Evolutionary conservation across 2,113 vertebrate genomes (phyloP).

Genomic region (Pygoscelis antarcticus): DNA sequence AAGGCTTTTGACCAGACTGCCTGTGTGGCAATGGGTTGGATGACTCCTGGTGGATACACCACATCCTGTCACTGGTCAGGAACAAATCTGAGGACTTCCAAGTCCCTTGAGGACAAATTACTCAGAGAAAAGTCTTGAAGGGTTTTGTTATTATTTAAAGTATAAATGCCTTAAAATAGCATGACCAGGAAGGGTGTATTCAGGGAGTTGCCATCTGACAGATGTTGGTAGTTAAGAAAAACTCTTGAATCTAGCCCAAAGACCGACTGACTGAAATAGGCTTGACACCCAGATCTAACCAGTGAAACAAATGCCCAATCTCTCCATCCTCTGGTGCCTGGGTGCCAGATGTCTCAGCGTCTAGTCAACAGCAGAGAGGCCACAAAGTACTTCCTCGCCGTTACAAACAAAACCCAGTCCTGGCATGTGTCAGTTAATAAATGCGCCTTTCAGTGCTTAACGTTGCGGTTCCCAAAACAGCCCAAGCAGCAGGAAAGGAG

Average conservation of each 20-base stretch:
- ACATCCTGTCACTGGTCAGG: slow-evolving; percentile 26
- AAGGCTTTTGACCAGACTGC: neutral
- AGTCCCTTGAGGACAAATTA: slow-evolving; percentile 1
- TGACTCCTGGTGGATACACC: neutral
- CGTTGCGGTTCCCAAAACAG: slow-evolving; percentile 37
- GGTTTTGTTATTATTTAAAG: neutral
- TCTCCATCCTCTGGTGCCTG: slow-evolving; percentile 9
- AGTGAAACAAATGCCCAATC: neutral
- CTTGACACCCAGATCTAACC: slow-evolving; percentile 25
- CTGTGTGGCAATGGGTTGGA: neutral
- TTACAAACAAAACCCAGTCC: slow-evolving; percentile 1
- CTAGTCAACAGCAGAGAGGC: slow-evolving; percentile 21
- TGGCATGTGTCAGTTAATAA: slow-evolving; percentile 23
- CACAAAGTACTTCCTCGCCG: neutral
- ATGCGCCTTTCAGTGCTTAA: slow-evolving; percentile 27
- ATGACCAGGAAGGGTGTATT: slow-evolving; percentile 35
- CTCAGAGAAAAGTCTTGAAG: slow-evolving; percentile 23
- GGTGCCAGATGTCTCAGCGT: slow-evolving; percentile 39
- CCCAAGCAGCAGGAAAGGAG: slow-evolving; percentile 55
- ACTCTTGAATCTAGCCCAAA: neutral
- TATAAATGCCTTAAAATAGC: slow-evolving; percentile 12
- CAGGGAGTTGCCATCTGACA: neutral
- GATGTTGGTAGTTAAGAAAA: slow-evolving; percentile 37
- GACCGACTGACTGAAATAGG: slow-evolving; percentile 3
- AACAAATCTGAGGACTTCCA: slow-evolving; percentile 13